phyloP scores from a whole-genome alignment of 2,888 invertebrate species.

The Dryobotodes eremita region DNA sequence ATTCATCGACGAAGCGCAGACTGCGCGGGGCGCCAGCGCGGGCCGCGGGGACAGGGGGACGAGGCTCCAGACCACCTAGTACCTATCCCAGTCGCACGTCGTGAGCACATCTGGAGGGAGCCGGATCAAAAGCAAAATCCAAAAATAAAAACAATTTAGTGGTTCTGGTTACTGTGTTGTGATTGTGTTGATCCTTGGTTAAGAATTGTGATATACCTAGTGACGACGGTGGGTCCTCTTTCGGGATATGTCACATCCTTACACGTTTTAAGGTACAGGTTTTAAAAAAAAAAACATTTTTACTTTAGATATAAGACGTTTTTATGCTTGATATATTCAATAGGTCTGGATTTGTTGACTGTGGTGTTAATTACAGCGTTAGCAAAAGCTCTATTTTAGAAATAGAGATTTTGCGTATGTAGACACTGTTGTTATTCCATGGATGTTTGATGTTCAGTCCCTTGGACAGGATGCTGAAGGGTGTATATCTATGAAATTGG shows the following conservation, averaged over 20 bases:
- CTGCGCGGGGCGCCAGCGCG: constrained; percentile 80
- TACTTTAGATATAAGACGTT: neutral
- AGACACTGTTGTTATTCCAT: neutral
- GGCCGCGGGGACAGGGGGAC: constrained; percentile 64
- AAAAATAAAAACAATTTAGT: constrained; percentile 58
- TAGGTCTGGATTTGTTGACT: neutral
- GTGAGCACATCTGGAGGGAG: constrained; percentile 67
- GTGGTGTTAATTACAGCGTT: neutral
- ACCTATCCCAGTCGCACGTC: constrained; percentile 76
- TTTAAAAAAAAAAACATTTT: neutral
- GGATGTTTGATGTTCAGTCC: neutral
- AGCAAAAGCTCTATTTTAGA: neutral
- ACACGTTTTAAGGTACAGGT: constrained; percentile 54
- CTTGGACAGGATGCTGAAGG: neutral
- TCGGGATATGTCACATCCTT: constrained; percentile 52
- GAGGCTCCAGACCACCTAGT: constrained; percentile 82
- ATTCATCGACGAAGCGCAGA: constrained; percentile 88
- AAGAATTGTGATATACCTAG: constrained; percentile 23
- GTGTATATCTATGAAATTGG: neutral
- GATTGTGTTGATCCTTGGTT: constrained; percentile 27
- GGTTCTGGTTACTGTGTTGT: constrained; percentile 53
- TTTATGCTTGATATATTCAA: neutral
- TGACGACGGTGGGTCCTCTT: constrained; percentile 37
- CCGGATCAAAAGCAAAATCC: constrained; percentile 28
- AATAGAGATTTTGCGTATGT: constrained; percentile 14